phyloP scores from a whole-genome alignment of 1,140 invertebrate species.

The Nymphalis io region DNA sequence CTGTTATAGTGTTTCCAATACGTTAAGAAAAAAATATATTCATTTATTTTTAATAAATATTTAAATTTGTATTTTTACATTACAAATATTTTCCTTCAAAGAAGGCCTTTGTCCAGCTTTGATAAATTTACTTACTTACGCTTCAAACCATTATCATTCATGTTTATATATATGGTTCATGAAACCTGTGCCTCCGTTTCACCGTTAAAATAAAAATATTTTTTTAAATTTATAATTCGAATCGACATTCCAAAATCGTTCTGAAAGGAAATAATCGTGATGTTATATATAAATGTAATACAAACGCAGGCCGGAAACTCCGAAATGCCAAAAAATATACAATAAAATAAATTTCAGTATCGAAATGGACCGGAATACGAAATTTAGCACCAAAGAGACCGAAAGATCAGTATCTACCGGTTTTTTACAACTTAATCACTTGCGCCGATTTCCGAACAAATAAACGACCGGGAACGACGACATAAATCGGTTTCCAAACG shows the following conservation, averaged over 20 bases:
- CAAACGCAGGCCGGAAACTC: neutral
- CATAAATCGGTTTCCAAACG: constrained; percentile 52
- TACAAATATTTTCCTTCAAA: too few species aligned
- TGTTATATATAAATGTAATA: constrained; percentile 10
- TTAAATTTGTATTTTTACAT: too few species aligned
- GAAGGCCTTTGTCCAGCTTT: too few species aligned
- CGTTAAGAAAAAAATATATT: too few species aligned
- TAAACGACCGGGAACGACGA: constrained; percentile 51
- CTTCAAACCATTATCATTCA: too few species aligned
- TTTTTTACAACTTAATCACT: constrained; percentile 39
- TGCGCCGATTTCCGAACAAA: constrained; percentile 39
- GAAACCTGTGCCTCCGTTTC: too few species aligned
- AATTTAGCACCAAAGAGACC: constrained; percentile 21
- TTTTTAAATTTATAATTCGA: too few species aligned
- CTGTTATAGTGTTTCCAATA: too few species aligned
- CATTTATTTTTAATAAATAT: too few species aligned
- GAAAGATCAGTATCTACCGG: constrained; percentile 34
- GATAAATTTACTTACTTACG: too few species aligned
- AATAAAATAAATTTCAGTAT: constrained; percentile 21
- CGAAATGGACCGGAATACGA: constrained; percentile 19
- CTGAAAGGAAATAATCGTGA: neutral
- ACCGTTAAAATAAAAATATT: too few species aligned
- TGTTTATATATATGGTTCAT: too few species aligned
- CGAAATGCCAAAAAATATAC: constrained; percentile 1
- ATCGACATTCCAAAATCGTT: neutral